These are phyloP conservation scores for Drosophila affinis DNA, from an alignment of 2,888 invertebrate genomes.

Conservation along the genomic window DNA sequence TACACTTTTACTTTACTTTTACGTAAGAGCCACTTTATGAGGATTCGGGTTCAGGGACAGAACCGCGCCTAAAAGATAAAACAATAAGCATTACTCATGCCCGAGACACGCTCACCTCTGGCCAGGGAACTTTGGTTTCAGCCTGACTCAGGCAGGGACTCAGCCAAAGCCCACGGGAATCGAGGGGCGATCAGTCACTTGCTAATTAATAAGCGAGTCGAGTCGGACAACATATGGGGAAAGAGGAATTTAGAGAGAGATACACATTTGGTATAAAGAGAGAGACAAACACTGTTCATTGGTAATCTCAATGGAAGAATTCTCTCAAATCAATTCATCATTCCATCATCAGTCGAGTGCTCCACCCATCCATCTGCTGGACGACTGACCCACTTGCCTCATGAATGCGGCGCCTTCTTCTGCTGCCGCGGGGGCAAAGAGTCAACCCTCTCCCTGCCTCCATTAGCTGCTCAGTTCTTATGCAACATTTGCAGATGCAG, in stretches of 20 bases:
- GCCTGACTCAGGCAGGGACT: constrained; percentile 40
- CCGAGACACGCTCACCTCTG: constrained; percentile 65
- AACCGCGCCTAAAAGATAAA: constrained; percentile 2
- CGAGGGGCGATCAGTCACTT: background rate
- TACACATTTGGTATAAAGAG: background rate
- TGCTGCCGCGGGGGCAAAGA: constrained; percentile 13
- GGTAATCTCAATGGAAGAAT: background rate
- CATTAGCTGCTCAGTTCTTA: constrained; percentile 48
- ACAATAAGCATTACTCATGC: constrained; percentile 59
- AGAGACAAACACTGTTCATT: too few species aligned
- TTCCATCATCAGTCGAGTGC: background rate
- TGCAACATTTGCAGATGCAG: constrained; percentile 66
- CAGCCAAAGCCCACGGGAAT: constrained; percentile 39
- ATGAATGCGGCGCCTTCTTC: constrained; percentile 43
- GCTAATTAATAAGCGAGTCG: constrained; percentile 32
- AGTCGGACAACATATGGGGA: background rate
- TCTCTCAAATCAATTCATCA: background rate
- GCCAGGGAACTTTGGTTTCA: constrained; percentile 48
- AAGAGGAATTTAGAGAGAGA: background rate
- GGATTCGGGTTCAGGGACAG: constrained; percentile 15
- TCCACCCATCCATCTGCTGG: background rate
- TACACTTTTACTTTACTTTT: background rate
- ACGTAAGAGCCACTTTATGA: background rate
- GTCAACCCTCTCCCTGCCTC: constrained; percentile 1
- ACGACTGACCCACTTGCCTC: constrained; percentile 60